phyloP scores from a whole-genome alignment of 2,113 vertebrate genomes.

The Phaethornis superciliosus region DNA sequence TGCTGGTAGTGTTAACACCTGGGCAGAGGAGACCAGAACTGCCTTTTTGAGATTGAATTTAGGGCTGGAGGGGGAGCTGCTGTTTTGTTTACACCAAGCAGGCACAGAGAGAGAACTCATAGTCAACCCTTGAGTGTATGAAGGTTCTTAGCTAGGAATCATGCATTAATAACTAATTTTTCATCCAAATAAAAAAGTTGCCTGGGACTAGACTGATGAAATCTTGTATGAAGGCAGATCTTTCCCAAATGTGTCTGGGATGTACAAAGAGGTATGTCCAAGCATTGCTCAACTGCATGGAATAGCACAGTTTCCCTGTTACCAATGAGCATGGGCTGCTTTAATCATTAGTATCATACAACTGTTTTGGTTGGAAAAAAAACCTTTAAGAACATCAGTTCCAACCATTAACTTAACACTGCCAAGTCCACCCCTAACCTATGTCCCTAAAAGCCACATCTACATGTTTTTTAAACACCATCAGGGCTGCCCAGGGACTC shows the following conservation, averaged over 20 bases:
- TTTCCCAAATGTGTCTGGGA: neutral
- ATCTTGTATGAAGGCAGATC: neutral
- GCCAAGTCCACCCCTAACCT: too few relatives aligned
- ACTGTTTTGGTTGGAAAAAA: too few relatives aligned
- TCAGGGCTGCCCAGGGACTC: too few relatives aligned
- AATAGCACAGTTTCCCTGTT: neutral
- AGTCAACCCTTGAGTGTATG: fast-evolving
- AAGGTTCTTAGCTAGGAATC: neutral
- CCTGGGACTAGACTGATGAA: neutral
- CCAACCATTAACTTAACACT: too few relatives aligned
- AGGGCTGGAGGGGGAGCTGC: neutral
- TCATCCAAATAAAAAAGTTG: neutral
- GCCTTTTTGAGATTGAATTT: neutral
- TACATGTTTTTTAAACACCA: too few relatives aligned
- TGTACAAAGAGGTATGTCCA: neutral
- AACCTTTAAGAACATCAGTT: too few relatives aligned
- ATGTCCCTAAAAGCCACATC: too few relatives aligned
- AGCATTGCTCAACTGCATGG: neutral
- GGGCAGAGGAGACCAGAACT: neutral
- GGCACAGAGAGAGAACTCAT: neutral
- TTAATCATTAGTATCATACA: neutral
- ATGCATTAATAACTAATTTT: neutral
- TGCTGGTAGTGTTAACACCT: neutral
- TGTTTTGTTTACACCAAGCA: neutral
- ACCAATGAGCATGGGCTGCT: neutral